Base-by-base conservation (phyloP, 2,888 invertebrate genomes). In the Rhingia rostrata region DNA sequence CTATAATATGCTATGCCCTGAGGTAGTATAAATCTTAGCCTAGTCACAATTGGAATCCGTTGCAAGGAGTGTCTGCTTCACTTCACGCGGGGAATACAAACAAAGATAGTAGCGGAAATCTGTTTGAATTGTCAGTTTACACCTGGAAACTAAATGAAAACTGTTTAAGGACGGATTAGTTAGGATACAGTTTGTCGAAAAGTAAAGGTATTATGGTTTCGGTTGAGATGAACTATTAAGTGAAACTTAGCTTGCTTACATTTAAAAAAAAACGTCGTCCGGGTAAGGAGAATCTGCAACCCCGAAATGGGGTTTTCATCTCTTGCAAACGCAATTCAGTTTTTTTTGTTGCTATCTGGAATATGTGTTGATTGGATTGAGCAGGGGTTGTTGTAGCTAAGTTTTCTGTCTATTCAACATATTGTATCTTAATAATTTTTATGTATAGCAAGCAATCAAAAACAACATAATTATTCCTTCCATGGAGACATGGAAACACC, bases 121-220 rank as follows among this genome's bases (percentile, higher is more conserved):
- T 80, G 41, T 73, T 80, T 73, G 47, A 41, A 67, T 67, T 61
- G 66, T 37, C 51, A 35, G 58, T 37, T 14, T 37, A 54, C 63
- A 60, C 72, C 58, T 66, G 54, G 9, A 60, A 47, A 54, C 30
- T 69, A 41, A 10, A 69, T 69, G 47, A 54, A 22, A 54, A 54
- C 33, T 54, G 53, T 56, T 69, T 69, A 51, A 49, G 22, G 61
- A 54, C 33, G 41, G 69, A 45, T 69, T n/a, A 54, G 45, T 61
- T 63, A 43, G 30, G 54, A 37, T 37, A 35, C 60, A n/a, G 53
- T 61, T 63, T 12, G 43, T 43, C 53, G 37, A 72, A 43, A 22
- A 7, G n/a, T 22, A 22, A 14, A 9, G 43, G 43, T 54, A 37
- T 49, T 41, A 54, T 66, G 14, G 6, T n/a, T 51, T 64, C 30